These are phyloP conservation scores for Cydia amplana DNA, from an alignment of 1,140 invertebrate genomes.

Conservation along the genomic window DNA sequence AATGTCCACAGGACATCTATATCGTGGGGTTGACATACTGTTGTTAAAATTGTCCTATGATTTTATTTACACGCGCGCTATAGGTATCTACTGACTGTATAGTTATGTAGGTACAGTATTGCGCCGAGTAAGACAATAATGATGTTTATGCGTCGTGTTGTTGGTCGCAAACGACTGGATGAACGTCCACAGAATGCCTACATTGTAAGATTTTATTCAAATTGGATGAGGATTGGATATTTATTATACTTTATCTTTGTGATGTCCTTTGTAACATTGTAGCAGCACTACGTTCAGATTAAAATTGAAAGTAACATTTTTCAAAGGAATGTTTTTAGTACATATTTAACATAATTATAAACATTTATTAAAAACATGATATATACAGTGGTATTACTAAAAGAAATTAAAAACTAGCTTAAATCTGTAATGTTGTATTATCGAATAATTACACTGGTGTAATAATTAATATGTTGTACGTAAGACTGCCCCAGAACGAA, in stretches of 20 bases:
- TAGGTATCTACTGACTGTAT: background rate
- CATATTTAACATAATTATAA: too few relatives aligned
- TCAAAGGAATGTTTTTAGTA: too few relatives aligned
- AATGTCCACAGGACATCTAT: background rate
- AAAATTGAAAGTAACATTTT: background rate
- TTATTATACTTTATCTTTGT: constrained; percentile 7
- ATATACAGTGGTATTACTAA: too few relatives aligned
- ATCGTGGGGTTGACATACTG: constrained; percentile 31
- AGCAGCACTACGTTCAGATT: background rate
- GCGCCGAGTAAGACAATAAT: constrained; percentile 39
- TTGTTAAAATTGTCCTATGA: constrained; percentile 20
- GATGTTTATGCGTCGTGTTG: constrained; percentile 41
- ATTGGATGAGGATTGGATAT: background rate
- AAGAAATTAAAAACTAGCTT: too few relatives aligned
- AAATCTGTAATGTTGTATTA: too few relatives aligned
- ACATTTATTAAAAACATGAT: too few relatives aligned
- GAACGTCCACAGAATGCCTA: constrained; percentile 49
- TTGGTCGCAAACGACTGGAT: constrained; percentile 40
- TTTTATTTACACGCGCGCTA: constrained; percentile 6
- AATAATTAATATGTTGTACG: too few relatives aligned
- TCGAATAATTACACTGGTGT: too few relatives aligned
- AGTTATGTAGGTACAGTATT: constrained; percentile 9
- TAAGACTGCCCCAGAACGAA: too few relatives aligned
- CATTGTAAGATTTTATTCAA: constrained; percentile 27
- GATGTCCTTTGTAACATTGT: background rate